Percentiles rank a stretch among this genome's conserved stretches.
phyloP scores from a whole-genome alignment of 1,140 invertebrate genomes.

The Orchesella cincta region DNA sequence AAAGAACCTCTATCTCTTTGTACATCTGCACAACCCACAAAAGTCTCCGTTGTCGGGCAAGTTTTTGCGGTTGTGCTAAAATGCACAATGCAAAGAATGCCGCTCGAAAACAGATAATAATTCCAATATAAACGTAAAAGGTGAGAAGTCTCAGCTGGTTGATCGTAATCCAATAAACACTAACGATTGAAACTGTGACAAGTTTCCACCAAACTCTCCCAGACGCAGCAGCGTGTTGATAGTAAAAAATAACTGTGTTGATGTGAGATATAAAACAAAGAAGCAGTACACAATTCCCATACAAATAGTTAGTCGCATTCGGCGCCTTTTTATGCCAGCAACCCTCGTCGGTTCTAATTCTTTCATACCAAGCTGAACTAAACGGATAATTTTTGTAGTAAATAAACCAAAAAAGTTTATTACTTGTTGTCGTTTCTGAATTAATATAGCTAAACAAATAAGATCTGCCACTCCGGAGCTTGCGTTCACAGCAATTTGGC shows the following conservation, averaged over 20 bases:
- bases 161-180: no score
- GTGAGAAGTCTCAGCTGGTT: no score
- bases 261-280: not conserved
- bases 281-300: not conserved
- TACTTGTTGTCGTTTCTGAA: not conserved
- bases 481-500: not conserved
- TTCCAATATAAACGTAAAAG: no score
- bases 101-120: no score
- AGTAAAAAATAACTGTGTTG: not conserved
- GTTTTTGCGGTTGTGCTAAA: no score
- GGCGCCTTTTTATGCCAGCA: not conserved
- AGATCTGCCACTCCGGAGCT: not conserved
- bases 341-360: not conserved
- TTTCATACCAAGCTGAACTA: not conserved
- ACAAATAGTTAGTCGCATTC: not conserved
- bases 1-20: no score
- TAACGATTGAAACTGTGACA: no score
- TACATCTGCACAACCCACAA: no score
- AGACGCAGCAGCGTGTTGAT: no score
- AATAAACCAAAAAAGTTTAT: not conserved
- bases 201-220: no score
- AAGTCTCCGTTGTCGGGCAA: no score
- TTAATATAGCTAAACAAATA: not conserved
- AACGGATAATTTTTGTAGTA: not conserved
- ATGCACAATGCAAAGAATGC: no score